A percentile compares a stretch with the other conserved stretches of the same genome.
phyloP scores from a whole-genome alignment of 1,140 invertebrate genomes.

The Drosophila insularis region DNA sequence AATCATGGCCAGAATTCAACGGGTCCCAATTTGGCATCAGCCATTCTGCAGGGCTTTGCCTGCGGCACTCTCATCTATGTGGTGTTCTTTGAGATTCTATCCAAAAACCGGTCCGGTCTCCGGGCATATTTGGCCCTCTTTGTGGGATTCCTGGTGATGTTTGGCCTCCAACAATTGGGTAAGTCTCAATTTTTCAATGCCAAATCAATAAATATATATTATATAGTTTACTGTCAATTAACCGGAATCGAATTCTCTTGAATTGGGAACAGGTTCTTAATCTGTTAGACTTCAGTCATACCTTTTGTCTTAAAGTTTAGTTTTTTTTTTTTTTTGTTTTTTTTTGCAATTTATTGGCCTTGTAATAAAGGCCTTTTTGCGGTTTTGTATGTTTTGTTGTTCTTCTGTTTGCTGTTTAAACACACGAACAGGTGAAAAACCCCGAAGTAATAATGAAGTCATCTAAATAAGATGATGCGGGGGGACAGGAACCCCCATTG shows the following conservation, averaged over 20 bases:
- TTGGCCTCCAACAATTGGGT: constrained; percentile 89
- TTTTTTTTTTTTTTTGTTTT: constrained; percentile 1
- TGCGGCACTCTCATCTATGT: constrained; percentile 94
- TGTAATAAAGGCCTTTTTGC: constrained; percentile 64
- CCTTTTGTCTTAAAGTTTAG: not conserved
- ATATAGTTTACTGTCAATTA: constrained; percentile 27
- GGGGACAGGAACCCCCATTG: not conserved
- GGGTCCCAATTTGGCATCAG: constrained; percentile 85
- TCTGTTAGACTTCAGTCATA: not conserved
- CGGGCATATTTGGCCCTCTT: constrained; percentile 88
- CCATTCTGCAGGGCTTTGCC: constrained; percentile 91
- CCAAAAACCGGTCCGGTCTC: constrained; percentile 89
- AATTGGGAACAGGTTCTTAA: constrained; percentile 66
- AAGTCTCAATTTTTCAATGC: constrained; percentile 84
- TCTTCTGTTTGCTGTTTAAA: constrained; percentile 24
- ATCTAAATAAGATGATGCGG: constrained; percentile 22
- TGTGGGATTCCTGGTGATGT: constrained; percentile 90
- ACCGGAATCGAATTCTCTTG: constrained; percentile 62
- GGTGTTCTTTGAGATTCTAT: constrained; percentile 95
- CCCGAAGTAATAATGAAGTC: constrained; percentile 30
- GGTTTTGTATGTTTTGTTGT: constrained; percentile 26
- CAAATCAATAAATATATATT: not conserved
- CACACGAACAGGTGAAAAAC: constrained; percentile 44
- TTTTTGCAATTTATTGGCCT: constrained; percentile 46
- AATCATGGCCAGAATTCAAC: constrained; percentile 85